Evolutionary conservation across 2,113 vertebrate genomes (phyloP), one percentile per base, ranked within the genome.

Genomic region (Mustela nigripes): DNA sequence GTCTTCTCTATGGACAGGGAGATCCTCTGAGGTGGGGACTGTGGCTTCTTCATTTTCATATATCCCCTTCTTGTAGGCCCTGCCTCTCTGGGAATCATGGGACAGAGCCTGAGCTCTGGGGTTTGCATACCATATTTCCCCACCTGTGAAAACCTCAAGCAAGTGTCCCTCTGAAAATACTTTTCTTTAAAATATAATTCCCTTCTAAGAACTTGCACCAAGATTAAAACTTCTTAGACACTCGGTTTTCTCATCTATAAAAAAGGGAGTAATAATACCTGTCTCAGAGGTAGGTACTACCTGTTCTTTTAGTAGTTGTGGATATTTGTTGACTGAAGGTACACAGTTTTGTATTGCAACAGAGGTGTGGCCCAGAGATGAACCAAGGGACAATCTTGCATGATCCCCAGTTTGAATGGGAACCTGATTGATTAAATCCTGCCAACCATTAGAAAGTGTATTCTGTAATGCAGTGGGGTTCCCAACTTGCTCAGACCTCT

Each of bases 121-220:
- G 28, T 74, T 48, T 86, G 3, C 42, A 2, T 45, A 63, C 26
- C 65, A 12, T 36, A 81, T 45, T 56, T 45, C 45, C 15, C 56
- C 65, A n/a, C 8, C 31, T 92, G 65, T 74, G 74, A 45, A 82
- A 88, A 74, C 56, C 22, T 88, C 83, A 82, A 16, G 18, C 56
- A 74, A 18, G 73, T 65, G 81, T 81, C 36, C 71, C 58, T 53
- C 62, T 87, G 24, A 73, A 87, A 87, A 73, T 73, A 26, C 58
- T 65, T 95, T 88, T 60, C 67, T 89, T 82, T 53, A 94, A 74
- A 81, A 80, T 86, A 80, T n/a, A 50, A 79, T 62, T 95, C n/a
- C n/a, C 63, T 80, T 63, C 63, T 71, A 81, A 56, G 53, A 95
- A 63, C 24, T 78, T 42, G 73, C 24, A 62, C 82, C 73, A 60